These are phyloP conservation scores for Melanotaenia pygmaea DNA, from an alignment of 2,797 vertebrate genomes.

Conservation along the genomic window DNA sequence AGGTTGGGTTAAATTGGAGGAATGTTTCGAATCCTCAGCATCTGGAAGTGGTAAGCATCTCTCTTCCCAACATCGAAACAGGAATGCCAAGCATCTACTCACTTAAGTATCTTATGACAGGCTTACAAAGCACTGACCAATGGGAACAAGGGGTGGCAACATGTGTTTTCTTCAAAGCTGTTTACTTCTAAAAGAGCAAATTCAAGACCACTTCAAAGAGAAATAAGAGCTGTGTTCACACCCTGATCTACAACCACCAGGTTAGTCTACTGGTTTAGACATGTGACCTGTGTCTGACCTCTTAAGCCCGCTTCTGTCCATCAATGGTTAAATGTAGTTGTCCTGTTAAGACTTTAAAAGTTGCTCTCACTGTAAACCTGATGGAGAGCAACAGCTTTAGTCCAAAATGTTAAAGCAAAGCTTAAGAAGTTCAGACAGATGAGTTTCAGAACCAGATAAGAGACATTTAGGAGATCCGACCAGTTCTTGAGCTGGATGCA, in stretches of 20 bases:
- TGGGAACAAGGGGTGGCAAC: conserved; percentile 69
- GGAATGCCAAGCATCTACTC: conserved; percentile 52
- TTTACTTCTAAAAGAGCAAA: conserved; percentile 15
- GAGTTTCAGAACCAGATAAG: neutral
- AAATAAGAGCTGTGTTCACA: neutral
- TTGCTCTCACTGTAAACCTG: neutral
- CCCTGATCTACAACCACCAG: neutral
- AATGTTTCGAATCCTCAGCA: conserved; percentile 48
- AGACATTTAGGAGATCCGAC: too few species aligned
- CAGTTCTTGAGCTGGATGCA: too few species aligned
- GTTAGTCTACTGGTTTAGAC: neutral
- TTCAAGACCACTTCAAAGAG: neutral
- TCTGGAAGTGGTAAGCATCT: conserved; percentile 70
- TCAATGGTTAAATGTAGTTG: neutral
- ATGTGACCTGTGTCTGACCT: neutral
- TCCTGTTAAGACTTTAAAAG: neutral
- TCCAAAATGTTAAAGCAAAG: neutral
- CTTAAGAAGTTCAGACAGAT: neutral
- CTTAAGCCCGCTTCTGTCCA: neutral
- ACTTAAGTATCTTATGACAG: conserved; percentile 44
- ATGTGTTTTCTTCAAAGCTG: conserved; percentile 17
- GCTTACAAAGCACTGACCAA: conserved; percentile 61
- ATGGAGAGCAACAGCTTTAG: neutral
- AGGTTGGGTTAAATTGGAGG: neutral
- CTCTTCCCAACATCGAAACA: conserved; percentile 18